These are phyloP conservation scores for Nettapus auritus DNA, from an alignment of 2,113 vertebrate genomes.

Conservation along the genomic window DNA sequence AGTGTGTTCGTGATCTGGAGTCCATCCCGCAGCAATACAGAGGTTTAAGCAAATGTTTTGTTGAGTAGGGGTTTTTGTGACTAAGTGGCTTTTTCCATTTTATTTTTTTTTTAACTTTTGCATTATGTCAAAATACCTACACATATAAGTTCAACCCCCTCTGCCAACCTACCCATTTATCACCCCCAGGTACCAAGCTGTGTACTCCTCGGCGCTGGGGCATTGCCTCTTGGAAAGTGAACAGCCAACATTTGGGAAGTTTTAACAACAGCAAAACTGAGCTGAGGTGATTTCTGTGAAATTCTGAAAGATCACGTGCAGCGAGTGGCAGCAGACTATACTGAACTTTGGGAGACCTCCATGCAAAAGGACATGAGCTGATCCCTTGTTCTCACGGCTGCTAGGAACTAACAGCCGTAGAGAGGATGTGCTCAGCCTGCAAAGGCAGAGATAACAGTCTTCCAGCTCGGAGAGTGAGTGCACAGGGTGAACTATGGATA, in stretches of 20 bases:
- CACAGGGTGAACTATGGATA: neutral
- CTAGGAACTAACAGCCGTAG: neutral
- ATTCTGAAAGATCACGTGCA: neutral
- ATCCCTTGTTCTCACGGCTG: neutral
- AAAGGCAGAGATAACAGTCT: neutral
- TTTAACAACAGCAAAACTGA: neutral
- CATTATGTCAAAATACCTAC: neutral
- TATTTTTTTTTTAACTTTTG: neutral
- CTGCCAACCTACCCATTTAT: neutral
- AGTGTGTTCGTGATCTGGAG: neutral
- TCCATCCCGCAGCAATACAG: neutral
- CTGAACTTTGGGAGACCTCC: neutral
- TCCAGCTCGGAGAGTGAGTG: neutral
- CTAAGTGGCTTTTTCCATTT: neutral
- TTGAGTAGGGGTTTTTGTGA: neutral
- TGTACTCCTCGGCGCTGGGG: neutral
- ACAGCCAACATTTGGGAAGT: neutral
- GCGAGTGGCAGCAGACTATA: neutral
- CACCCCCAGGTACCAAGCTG: neutral
- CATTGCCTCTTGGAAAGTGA: neutral
- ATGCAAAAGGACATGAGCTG: neutral
- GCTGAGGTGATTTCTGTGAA: neutral
- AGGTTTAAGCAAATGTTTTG: neutral
- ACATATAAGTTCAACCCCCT: neutral
- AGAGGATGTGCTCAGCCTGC: constrained; percentile 3